Conservation (phyloP, 2,888 invertebrate genomes). For the Monochamus alternatus region DNA sequence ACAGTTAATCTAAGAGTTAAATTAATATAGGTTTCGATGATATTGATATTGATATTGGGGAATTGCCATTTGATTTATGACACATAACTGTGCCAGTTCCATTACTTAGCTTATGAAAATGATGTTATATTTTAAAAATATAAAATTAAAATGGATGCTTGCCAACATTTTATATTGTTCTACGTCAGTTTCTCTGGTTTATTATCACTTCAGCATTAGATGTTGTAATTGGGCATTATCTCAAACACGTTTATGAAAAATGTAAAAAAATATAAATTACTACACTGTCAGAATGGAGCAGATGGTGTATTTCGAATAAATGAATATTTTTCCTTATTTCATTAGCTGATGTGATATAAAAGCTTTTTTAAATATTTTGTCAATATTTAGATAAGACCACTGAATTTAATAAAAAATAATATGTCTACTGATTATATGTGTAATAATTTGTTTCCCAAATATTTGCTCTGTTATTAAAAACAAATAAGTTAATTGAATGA, state of each 20-base stretch:
- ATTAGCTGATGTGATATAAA: too few species aligned
- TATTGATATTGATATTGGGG: too few species aligned
- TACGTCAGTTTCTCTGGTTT: neutral
- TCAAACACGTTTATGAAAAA: too few species aligned
- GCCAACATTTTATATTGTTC: conserved; percentile 1
- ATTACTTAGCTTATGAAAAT: neutral
- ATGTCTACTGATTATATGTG: neutral
- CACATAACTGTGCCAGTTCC: too few species aligned
- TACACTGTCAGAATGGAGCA: too few species aligned
- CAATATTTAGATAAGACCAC: neutral
- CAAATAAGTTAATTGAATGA: neutral
- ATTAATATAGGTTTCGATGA: too few species aligned
- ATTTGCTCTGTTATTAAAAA: neutral
- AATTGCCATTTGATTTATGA: too few species aligned
- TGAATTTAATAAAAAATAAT: conserved; percentile 5
- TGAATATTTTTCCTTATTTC: too few species aligned
- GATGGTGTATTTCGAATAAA: too few species aligned
- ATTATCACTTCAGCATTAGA: neutral
- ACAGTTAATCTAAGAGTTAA: too few species aligned
- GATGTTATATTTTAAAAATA: neutral
- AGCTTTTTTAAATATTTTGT: neutral
- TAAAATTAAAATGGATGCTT: neutral
- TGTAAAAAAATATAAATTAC: too few species aligned
- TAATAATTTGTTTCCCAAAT: neutral
- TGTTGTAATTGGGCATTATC: neutral